Conservation (phyloP, 2,797 vertebrate genomes). For the Mormyrops attenuatus region DNA sequence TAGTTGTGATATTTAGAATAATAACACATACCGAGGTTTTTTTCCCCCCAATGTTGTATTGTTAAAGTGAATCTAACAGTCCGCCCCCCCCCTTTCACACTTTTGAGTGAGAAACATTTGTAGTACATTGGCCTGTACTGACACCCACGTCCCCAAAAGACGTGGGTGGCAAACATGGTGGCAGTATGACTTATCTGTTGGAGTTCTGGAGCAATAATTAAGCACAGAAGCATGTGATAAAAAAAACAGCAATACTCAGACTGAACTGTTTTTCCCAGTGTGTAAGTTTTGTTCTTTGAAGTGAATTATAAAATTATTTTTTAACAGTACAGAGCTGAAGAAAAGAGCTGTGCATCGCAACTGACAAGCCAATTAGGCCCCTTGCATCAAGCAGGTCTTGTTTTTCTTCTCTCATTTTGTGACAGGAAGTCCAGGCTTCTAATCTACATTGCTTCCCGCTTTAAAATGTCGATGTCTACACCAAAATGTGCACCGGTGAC, state of each 20-base stretch:
- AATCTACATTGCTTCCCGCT: background rate
- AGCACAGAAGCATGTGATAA: background rate
- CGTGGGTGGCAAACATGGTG: background rate
- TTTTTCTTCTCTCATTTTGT: background rate
- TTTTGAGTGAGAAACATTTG: conserved; percentile 9
- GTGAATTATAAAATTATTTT: background rate
- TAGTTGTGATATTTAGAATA: background rate
- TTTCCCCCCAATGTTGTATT: background rate
- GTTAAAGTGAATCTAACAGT: background rate
- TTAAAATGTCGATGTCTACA: background rate
- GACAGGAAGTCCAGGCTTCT: background rate
- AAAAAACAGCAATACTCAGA: background rate
- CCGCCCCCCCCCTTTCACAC: background rate
- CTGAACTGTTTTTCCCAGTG: background rate
- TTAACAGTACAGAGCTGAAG: background rate
- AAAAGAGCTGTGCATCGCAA: background rate
- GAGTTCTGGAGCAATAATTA: background rate
- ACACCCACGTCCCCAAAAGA: conserved; percentile 3
- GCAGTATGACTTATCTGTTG: background rate
- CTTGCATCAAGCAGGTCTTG: background rate
- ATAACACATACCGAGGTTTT: background rate
- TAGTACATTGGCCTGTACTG: background rate
- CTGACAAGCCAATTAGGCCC: background rate
- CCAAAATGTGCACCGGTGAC: background rate
- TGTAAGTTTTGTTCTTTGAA: background rate